Base-by-base conservation (phyloP, 2,888 invertebrate genomes). In the Cerastis rubricosa region DNA sequence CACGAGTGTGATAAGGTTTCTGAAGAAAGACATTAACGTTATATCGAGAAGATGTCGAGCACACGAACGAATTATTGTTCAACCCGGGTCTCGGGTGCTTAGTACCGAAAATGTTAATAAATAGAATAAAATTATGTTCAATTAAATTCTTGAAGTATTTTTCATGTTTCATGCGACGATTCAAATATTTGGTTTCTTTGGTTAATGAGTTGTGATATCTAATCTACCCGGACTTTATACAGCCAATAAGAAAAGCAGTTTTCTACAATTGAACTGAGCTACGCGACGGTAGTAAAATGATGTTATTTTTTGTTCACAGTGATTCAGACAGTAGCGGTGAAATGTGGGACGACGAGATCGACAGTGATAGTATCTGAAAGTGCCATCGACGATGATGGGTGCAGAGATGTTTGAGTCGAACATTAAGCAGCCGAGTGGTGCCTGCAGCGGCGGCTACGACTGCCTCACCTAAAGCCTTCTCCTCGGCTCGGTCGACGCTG, bases 281-380 rank as follows among this genome's bases (percentile, higher is more conserved):
- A 47, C 2, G 17, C 19, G 3, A n/a, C 22, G 14, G 11, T 40
- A n/a, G 7, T 49, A 35, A 49, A n/a, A 61, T 19, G 49, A 22
- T 51, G 49, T 47, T 51, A 8, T 29, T 65, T 59, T 65, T 81
- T 43, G 22, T 65, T 65, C 3, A 43, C 57, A 78, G 78, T 17
- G 25, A 45, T 25, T 43, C 75, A 0, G 57, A 45, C 57, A 47
- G 65, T 9, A 76, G 81, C 29, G 35, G 22, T 57, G 78, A 35
- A 35, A 3, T 12, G 25, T 75, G 76, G 77, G 76, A 51, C 45
- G 51, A 65, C n/a, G 76, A 61, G 35, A 81, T 65, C 19, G 65
- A 66, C 9, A 66, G 57, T 14, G 81, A 81, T 35, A 57, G 51
- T 81, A 75, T 57, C 57, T 78, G 65, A 78, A 17, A 43, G 43